Evolutionary conservation across 2,797 vertebrate species (phyloP), one percentile per base, ranked within the genome.

Genomic region (Chrysocyon brachyurus): DNA sequence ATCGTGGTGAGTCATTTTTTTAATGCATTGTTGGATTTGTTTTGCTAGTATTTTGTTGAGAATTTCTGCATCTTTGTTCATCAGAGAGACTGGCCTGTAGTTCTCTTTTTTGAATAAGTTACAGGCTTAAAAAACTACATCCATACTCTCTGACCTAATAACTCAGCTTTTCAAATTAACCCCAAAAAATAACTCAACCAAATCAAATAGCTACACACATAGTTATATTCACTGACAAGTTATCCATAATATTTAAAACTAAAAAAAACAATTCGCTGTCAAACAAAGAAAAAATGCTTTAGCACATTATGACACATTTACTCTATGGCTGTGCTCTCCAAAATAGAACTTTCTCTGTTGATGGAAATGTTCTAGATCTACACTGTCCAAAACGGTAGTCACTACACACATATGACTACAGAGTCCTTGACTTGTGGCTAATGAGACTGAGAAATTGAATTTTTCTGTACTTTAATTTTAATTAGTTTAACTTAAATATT

Each of bases 211-310:
- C 7, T 73, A 78, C 63, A 19, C 6, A 15, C 7, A 81, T 26
- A 81, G 31, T 24, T 84, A 33, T 36, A 95, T 46, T 72, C 33
- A 93, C n/a, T 61, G 1, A 66, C 14, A 93, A 52, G 10, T 49
- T 91, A 93, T 85, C 21, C 11, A 78, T 85, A 93, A 88, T 77
- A 91, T 81, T 22, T 86, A 84, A 93, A 94, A 91, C 77, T 72
- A 49, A 89, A 66, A 66, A 36, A 78, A 91, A 52, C 52, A 95
- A 81, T 61, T 91, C 36, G 21, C 61, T 86, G 19, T 24, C 6
- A 64, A 96, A 59, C 28, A 66, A 73, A 26, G 12, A 21, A 70
- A 85, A 78, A 86, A 33, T 22, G 24, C 2, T 66, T 70, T 88
- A 89, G 6, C 33, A 59, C 8, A 89, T 8, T 70, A 26, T 79